Base-by-base conservation (phyloP, 2,888 invertebrate genomes). In the Hipparchia sbordonii region DNA sequence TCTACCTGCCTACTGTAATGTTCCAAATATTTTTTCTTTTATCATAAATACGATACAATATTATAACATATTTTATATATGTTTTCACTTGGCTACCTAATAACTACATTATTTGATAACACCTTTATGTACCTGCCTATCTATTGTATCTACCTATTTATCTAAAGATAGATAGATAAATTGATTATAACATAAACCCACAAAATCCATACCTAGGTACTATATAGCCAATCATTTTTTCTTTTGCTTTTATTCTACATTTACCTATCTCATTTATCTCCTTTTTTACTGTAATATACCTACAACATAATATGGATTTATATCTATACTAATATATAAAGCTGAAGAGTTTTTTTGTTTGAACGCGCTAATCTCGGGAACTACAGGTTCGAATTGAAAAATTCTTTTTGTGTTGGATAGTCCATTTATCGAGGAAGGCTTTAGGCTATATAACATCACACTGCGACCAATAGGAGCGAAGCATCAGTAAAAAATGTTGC, bases 71-170 rank as follows among this genome's bases (percentile, higher is more conserved):
- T 67, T 23, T 56, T 39, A 48, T 54, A 12, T 60, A 60, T 10
- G 33, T 59, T 6, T 52, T 39, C 52, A 52, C 65, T 65, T 72
- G 62, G 72, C 72, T 74, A 74, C 74, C 74, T 67, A 70, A 71
- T 54, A 54, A 67, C 62, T 54, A 63, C 57, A 71, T 68, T 48
- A 71, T 67, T 67, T 69, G 72, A 71, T 70, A 68, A 71, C 46
- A 56, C 10, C 57, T 59, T 12, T 66, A 73, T 67, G 71, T 73
- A 73, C 6, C 23, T 8, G 8, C 8, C 57, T 57, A 48, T n/a
- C 62, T 62, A 52, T 73, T 71, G 48, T 57, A 59, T 23, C 57
- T 13, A 57, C 2, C 57, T 23, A 8, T 66, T 68, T 72, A 75
- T 75, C 75, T 56, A 68, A 10, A 23, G 68, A 75, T n/a, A n/a